Base-by-base conservation (phyloP, 2,113 vertebrate genomes). In the Eubucco bourcierii region DNA sequence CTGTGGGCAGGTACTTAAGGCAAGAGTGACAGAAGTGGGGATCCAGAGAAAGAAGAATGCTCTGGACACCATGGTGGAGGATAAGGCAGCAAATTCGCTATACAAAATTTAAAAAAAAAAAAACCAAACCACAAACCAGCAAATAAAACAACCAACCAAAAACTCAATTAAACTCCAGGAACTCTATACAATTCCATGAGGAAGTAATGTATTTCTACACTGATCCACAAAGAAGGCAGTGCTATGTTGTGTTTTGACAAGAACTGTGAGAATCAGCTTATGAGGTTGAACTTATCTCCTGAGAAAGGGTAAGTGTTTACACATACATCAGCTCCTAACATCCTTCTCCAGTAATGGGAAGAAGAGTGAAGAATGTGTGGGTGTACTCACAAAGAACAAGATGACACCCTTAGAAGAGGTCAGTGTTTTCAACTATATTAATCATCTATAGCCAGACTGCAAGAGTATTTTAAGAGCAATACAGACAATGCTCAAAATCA, bases 401-500 rank as follows among this genome's bases (percentile, higher is more conserved):
- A 85, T 39, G 21, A 77, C 10, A 80, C 31, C 19, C 52, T 74
- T 52, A 53, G n/a, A 94, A 90, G n/a, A 68, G n/a, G 28, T 66
- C 37, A 84, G 46, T 46, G 53, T 65, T 78, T 90, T 76, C 56
- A 53, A 46, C 37, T 64, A 13, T 9, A 80, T 73, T 50, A 73
- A 80, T 77, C 1, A 71, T 41, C 34, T 52, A 60, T 56, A 86
- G 86, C 77, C 73, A 88, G 47, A 78, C 41, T 71, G 23, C 52
- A 88, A 84, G 16, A 31, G 12, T 66, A 37, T 75, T 88, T 88
- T 72, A 80, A 81, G 16, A 84, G 37, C 46, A 88, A 77, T 4
- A 47, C 4, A 46, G 52, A 80, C 10, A 28, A 78, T 78, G 31
- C 17, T 46, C 27, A 83, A 74, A 74, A 80, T 21, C 24, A 75